Percentiles rank a stretch among this genome's conserved stretches.
These are phyloP conservation scores for Semnornis frantzii DNA, from an alignment of 2,113 vertebrate genomes.

Conservation along the genomic window DNA sequence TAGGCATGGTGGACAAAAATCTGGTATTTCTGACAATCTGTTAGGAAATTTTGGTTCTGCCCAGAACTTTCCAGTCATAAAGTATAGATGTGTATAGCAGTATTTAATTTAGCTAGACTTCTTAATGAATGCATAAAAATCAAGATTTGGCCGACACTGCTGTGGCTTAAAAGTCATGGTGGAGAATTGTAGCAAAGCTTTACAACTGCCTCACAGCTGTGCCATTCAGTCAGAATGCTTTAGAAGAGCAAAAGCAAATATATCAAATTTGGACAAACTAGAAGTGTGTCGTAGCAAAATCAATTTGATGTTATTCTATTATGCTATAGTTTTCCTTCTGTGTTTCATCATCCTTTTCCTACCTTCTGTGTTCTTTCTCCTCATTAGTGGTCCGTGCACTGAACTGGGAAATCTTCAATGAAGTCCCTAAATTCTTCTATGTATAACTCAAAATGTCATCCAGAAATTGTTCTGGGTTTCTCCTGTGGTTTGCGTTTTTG, in stretches of 20 bases:
- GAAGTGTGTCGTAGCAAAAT: not conserved
- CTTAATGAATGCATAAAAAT: not conserved
- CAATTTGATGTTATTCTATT: not conserved
- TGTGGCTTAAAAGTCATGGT: not conserved
- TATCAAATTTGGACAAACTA: not conserved
- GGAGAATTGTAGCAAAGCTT: not conserved
- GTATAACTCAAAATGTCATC: not conserved
- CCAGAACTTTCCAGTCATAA: not conserved
- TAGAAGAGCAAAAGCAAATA: not conserved
- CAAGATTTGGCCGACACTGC: not conserved
- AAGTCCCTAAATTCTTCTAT: not conserved
- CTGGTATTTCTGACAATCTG: not conserved
- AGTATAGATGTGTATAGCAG: not conserved
- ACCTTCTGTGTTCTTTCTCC: not conserved
- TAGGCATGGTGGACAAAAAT: not conserved
- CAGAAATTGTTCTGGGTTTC: not conserved
- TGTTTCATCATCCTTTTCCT: not conserved
- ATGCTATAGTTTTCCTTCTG: not conserved
- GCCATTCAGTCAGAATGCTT: not conserved
- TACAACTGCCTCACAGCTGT: not conserved
- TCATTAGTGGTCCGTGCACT: not conserved
- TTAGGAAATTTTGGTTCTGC: not conserved
- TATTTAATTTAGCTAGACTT: not conserved
- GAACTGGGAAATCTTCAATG: not conserved
- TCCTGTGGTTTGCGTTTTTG: not conserved